Percentiles rank a stretch among this genome's conserved stretches.
Conservation (phyloP, 2,113 vertebrate species). For the Apodemus speciosus region DNA sequence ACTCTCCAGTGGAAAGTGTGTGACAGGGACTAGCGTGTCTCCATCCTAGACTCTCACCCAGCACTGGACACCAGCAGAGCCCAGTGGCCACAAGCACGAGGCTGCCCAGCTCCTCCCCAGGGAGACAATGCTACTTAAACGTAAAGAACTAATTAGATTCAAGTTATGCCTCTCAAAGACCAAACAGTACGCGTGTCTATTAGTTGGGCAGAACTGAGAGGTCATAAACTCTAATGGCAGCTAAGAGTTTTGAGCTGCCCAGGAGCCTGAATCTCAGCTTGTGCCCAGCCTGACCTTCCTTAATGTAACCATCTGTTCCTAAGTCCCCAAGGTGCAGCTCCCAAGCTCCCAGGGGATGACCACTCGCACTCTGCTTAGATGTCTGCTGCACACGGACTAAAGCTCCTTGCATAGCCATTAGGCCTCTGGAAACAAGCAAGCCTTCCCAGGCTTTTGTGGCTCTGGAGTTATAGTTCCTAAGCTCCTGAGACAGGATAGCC, state of each 20-base stretch:
- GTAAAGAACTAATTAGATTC: not conserved
- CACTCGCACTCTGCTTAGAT: not conserved
- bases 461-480: not conserved
- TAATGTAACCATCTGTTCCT: not conserved
- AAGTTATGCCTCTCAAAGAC: not conserved
- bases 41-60: not conserved
- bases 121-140: not conserved
- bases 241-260: not conserved
- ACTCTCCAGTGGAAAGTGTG: not conserved
- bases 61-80: not conserved
- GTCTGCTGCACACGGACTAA: not conserved
- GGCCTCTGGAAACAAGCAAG: not conserved
- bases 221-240: not conserved
- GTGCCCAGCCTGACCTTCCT: not conserved
- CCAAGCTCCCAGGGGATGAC: not conserved
- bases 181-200: no score
- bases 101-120: not conserved
- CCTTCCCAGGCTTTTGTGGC: not conserved
- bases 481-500: not conserved
- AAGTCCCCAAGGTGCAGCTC: not conserved
- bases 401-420: not conserved
- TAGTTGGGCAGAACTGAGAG: accelerated
- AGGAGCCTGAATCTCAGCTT: not conserved
- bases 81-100: no score
- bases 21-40: not conserved